phyloP scores from a whole-genome alignment of 2,888 invertebrate species.

The Cloeon dipterum region DNA sequence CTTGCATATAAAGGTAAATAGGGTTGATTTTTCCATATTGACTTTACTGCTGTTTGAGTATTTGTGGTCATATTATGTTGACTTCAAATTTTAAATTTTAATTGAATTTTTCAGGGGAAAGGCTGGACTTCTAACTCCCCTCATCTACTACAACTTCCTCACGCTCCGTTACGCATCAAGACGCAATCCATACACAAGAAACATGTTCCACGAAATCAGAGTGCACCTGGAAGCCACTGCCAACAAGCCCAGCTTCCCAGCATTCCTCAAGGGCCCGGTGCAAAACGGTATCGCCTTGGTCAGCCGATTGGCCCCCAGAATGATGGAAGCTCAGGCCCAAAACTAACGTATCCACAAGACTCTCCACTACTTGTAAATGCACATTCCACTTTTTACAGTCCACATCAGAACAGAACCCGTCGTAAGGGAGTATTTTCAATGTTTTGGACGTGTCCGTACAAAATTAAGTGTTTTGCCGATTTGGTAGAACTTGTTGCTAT shows the following conservation, averaged over 20 bases:
- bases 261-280: conserved; percentile 32
- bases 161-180: conserved; percentile 78
- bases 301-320: conserved; percentile 52
- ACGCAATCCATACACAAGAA: conserved; percentile 88
- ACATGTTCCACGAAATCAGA: conserved; percentile 74
- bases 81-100: too few species aligned
- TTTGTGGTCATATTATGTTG: too few species aligned
- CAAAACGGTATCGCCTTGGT: conserved; percentile 40
- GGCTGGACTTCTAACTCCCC: conserved; percentile 74
- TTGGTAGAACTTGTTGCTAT: too few species aligned
- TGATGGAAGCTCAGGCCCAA: conserved; percentile 8
- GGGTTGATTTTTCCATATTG: too few species aligned
- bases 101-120: conserved; percentile 66
- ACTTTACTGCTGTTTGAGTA: too few species aligned
- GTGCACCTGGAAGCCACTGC: conserved; percentile 43
- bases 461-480: neutral
- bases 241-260: conserved; percentile 42
- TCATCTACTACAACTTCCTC: conserved; percentile 93
- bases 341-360: neutral
- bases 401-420: neutral
- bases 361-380: neutral
- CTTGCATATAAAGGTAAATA: too few species aligned
- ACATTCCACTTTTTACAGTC: neutral
- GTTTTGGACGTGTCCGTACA: too few species aligned
- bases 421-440: too few species aligned